A percentile compares a stretch with the other conserved stretches of the same genome.
Evolutionary conservation across 2,797 vertebrate genomes (phyloP).

Genomic region (Spinus pinus): DNA sequence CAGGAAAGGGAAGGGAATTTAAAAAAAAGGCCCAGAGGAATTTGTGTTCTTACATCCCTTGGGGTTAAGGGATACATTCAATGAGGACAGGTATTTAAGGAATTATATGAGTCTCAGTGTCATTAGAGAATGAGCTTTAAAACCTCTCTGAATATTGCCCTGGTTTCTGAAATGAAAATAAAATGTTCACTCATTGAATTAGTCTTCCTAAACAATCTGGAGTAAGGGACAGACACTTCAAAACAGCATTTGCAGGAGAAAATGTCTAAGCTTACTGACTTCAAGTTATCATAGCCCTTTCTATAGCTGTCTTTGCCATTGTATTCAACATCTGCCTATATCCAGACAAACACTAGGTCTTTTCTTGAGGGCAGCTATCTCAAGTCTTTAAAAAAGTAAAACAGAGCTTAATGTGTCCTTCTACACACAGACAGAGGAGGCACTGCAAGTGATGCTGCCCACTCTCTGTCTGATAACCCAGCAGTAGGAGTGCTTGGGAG

Average conservation of each 20-base stretch:
- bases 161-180: background rate
- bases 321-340: background rate
- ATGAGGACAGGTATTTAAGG: background rate
- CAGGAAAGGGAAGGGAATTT: background rate
- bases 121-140: background rate
- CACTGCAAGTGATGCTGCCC: background rate
- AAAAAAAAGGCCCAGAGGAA: background rate
- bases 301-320: background rate
- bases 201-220: background rate
- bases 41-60: background rate
- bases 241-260: background rate
- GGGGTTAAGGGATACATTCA: background rate
- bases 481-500: background rate
- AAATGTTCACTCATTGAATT: background rate
- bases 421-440: background rate
- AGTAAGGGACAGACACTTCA: background rate
- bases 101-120: background rate
- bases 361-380: background rate
- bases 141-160: background rate
- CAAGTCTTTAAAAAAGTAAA: background rate
- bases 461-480: accelerated
- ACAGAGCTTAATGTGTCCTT: background rate
- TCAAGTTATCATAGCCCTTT: background rate
- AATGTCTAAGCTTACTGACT: background rate
- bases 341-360: background rate